Conservation (phyloP, 2,888 invertebrate species). For the Cephus pulcher region DNA sequence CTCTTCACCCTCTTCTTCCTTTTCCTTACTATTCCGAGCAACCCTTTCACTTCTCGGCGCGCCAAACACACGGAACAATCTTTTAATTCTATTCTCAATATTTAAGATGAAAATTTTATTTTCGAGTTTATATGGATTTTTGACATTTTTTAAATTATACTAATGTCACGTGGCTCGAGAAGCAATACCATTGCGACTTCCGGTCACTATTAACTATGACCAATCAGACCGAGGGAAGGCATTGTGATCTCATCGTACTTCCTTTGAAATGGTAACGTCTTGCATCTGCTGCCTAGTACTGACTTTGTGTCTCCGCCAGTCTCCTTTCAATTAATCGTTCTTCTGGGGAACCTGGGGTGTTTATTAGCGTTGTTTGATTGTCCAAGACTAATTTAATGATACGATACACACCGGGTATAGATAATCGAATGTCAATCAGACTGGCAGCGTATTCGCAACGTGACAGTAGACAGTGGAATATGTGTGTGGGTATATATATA, state of each 20-base stretch:
- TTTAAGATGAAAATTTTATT: not conserved
- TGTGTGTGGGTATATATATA: not conserved
- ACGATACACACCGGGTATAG: constrained; percentile 31
- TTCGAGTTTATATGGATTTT: not conserved
- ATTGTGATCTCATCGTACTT: constrained; percentile 31
- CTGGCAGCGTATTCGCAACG: not conserved
- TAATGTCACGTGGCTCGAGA: not conserved
- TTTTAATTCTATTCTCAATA: not conserved
- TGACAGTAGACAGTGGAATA: not conserved
- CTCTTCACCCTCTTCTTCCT: constrained; percentile 11
- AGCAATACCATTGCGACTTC: not conserved
- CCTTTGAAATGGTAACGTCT: constrained; percentile 33
- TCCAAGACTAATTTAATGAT: constrained; percentile 54
- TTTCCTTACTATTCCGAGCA: constrained; percentile 10
- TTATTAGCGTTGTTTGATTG: constrained; percentile 47
- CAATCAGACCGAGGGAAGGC: constrained; percentile 6
- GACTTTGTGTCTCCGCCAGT: constrained; percentile 24
- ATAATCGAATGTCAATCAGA: not conserved
- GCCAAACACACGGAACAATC: constrained; percentile 35
- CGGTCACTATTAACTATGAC: constrained; percentile 10
- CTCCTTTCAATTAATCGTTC: constrained; percentile 41
- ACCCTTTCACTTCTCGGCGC: constrained; percentile 25
- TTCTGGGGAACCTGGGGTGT: constrained; percentile 37
- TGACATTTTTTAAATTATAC: not conserved
- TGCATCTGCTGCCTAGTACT: constrained; percentile 17